Evolutionary conservation across 2,888 invertebrate species (phyloP).

Genomic region (Idaea dimidiata): DNA sequence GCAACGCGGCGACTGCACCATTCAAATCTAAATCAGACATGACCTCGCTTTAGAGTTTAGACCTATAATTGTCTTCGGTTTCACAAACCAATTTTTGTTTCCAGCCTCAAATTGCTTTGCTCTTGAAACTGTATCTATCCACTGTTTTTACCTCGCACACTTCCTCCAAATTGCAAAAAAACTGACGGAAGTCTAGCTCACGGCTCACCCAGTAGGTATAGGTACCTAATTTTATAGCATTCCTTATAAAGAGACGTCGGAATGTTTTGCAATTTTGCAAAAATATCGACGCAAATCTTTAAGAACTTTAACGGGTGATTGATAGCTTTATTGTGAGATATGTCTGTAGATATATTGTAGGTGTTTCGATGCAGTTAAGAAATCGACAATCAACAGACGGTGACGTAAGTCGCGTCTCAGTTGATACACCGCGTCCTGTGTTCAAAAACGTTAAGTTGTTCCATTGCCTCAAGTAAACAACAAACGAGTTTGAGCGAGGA

Average conservation of each 20-base stretch:
- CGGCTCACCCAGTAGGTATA: neutral
- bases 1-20: conserved; percentile 35
- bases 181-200: neutral
- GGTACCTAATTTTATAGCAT: neutral
- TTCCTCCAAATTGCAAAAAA: conserved; percentile 42
- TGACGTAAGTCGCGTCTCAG: conserved; percentile 61
- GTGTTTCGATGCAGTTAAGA: conserved; percentile 19
- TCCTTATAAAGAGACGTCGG: neutral
- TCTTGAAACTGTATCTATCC: conserved; percentile 36
- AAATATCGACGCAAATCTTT: neutral
- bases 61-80: conserved; percentile 21
- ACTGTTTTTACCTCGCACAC: conserved; percentile 35
- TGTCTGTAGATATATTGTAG: conserved; percentile 8
- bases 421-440: conserved; percentile 59
- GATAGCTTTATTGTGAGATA: conserved; percentile 13
- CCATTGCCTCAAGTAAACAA: conserved; percentile 71
- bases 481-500: conserved; percentile 76
- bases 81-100: conserved; percentile 30
- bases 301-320: neutral
- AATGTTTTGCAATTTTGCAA: neutral
- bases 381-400: conserved; percentile 27
- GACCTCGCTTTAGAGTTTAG: conserved; percentile 28
- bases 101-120: conserved; percentile 48
- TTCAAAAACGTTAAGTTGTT: conserved; percentile 64
- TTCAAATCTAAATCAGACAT: conserved; percentile 30